These are phyloP conservation scores for Heteropelma amictum DNA, from an alignment of 2,888 invertebrate species.

Conservation along the genomic window DNA sequence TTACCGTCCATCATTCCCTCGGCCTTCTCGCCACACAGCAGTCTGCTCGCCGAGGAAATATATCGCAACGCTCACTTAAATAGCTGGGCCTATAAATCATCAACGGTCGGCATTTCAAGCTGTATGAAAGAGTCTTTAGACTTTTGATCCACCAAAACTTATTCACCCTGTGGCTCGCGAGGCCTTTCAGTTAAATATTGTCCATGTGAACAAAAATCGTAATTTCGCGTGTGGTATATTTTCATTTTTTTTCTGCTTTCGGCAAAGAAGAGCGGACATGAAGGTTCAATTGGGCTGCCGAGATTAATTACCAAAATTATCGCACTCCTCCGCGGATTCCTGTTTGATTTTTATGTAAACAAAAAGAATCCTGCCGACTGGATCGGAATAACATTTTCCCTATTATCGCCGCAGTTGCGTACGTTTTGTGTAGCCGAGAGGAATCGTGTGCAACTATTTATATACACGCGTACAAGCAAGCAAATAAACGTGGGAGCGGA, in stretches of 20 bases:
- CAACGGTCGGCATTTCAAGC: neutral
- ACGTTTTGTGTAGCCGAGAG: neutral
- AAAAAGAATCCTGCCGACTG: neutral
- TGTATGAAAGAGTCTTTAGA: neutral
- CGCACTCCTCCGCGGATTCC: neutral
- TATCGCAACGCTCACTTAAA: slow-evolving; percentile 64
- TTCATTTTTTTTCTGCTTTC: no score
- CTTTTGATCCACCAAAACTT: neutral
- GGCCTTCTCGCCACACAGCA: slow-evolving; percentile 9
- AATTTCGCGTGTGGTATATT: no score
- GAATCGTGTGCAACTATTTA: neutral
- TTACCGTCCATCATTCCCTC: neutral
- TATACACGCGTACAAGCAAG: neutral
- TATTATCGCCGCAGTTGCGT: slow-evolving; percentile 1
- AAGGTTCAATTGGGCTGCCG: no score
- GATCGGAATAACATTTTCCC: neutral
- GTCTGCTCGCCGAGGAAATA: slow-evolving; percentile 62
- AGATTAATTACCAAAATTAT: neutral
- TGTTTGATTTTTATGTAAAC: neutral
- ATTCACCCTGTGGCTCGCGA: neutral
- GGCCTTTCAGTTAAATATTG: no score
- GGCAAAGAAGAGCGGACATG: no score
- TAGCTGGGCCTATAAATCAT: slow-evolving; percentile 62
- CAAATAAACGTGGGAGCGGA: neutral
- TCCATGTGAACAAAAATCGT: no score